Conservation (phyloP, 2,113 vertebrate species). For the Eonycteris spelaea region DNA sequence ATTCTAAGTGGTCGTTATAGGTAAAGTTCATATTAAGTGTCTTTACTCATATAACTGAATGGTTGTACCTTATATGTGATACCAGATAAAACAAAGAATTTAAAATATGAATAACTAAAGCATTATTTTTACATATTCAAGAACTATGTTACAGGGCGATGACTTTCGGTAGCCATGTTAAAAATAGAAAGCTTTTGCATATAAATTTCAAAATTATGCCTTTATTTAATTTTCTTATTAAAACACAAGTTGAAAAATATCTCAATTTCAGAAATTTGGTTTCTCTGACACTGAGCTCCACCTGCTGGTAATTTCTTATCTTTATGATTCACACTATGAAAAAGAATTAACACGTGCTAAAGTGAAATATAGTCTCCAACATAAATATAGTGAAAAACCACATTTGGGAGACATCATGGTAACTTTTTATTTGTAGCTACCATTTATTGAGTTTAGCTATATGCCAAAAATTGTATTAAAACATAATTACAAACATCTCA, state of each 20-base stretch:
- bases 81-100: neutral
- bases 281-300: slow-evolving; percentile 77
- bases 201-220: slow-evolving; percentile 14
- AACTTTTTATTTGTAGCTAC: neutral
- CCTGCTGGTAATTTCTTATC: slow-evolving; percentile 73
- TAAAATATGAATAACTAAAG: slow-evolving; percentile 4
- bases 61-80: neutral
- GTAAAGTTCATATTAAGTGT: neutral
- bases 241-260: slow-evolving; percentile 6
- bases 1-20: neutral
- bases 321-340: neutral
- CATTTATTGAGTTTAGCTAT: neutral
- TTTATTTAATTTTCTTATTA: slow-evolving; percentile 33
- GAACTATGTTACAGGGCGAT: neutral
- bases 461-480: neutral
- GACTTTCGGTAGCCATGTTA: neutral
- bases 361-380: neutral
- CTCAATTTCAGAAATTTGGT: slow-evolving; percentile 30
- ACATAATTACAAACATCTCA: neutral
- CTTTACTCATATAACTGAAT: slow-evolving; percentile 23
- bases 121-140: slow-evolving; percentile 9
- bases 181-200: neutral
- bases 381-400: neutral
- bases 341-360: neutral
- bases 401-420: neutral